Evolutionary conservation across 2,113 vertebrate genomes (phyloP).

Genomic region (Lasiurus borealis): DNA sequence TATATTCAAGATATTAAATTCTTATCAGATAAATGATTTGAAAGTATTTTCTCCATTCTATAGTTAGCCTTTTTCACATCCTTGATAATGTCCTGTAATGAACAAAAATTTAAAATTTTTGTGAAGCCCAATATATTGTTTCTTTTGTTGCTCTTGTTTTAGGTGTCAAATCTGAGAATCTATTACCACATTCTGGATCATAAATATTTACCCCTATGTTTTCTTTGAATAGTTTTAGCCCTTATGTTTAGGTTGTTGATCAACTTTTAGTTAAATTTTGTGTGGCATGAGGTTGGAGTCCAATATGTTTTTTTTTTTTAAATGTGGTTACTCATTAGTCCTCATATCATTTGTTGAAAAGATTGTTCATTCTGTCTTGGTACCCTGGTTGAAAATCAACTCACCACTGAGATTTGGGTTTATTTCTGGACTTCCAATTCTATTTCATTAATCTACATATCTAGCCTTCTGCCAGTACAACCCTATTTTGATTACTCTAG

Average conservation of each 20-base stretch:
- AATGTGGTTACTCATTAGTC: neutral
- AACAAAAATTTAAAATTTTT: neutral
- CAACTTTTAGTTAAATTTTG: neutral
- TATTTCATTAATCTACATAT: conserved; percentile 20
- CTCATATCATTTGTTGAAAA: neutral
- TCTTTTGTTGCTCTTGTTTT: conserved; percentile 30
- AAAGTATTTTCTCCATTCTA: conserved; percentile 32
- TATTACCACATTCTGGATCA: neutral
- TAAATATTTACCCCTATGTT: conserved; percentile 5
- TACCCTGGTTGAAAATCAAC: neutral
- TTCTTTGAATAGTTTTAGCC: conserved; percentile 35
- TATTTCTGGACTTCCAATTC: conserved; percentile 14
- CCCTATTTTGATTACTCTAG: neutral
- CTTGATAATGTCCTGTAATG: neutral
- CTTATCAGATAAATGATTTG: conserved; percentile 33
- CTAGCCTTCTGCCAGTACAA: neutral
- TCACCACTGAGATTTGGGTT: neutral
- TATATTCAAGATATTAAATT: conserved; percentile 25
- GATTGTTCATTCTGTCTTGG: neutral
- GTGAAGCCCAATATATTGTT: conserved; percentile 20
- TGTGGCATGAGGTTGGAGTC: neutral
- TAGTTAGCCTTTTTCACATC: conserved; percentile 33
- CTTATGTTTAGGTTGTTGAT: conserved; percentile 11
- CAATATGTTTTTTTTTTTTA: neutral
- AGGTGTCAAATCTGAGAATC: conserved; percentile 36